Conservation (phyloP, 2,797 vertebrate species). For the Acanthurus lineatus region DNA sequence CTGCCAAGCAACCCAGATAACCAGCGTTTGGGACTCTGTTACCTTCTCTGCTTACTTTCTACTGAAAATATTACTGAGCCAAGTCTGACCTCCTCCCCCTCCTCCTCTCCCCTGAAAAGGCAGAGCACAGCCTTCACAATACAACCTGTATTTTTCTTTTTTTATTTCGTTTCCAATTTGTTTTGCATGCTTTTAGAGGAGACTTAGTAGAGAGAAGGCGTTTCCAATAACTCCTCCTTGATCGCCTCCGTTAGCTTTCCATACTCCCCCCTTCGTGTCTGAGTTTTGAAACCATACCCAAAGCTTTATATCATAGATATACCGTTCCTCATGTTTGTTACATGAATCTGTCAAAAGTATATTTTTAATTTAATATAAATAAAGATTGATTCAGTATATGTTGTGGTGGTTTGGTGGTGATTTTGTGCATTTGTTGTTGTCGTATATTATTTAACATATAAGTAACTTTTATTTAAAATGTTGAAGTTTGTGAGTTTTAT, state of each 20-base stretch:
- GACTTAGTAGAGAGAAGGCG: constrained; percentile 40
- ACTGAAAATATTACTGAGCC: constrained; percentile 70
- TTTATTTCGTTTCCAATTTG: constrained; percentile 25
- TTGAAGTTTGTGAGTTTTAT: too few species aligned
- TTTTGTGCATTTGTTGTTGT: constrained; percentile 11
- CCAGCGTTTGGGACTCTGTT: constrained; percentile 41
- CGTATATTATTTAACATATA: not conserved
- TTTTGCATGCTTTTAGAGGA: constrained; percentile 76
- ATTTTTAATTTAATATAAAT: constrained; percentile 99
- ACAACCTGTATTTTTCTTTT: constrained; percentile 25
- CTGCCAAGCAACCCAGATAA: constrained; percentile 57
- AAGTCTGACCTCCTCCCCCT: constrained; percentile 56
- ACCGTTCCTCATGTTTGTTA: constrained; percentile 99
- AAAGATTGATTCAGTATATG: constrained; percentile 96
- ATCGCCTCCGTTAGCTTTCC: constrained; percentile 36
- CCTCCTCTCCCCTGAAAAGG: constrained; percentile 25
- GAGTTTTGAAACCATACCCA: constrained; percentile 86
- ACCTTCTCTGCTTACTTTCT: constrained; percentile 47
- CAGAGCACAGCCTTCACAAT: constrained; percentile 54
- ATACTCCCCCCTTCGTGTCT: constrained; percentile 12
- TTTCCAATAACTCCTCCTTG: constrained; percentile 24
- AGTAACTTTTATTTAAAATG: too few species aligned
- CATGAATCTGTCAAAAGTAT: constrained; percentile 99
- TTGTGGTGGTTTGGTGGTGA: constrained; percentile 17
- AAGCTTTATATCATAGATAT: constrained; percentile 95